Evolutionary conservation across 2,113 vertebrate genomes (phyloP), one percentile per base, ranked within the genome.

Genomic region (Morone saxatilis): DNA sequence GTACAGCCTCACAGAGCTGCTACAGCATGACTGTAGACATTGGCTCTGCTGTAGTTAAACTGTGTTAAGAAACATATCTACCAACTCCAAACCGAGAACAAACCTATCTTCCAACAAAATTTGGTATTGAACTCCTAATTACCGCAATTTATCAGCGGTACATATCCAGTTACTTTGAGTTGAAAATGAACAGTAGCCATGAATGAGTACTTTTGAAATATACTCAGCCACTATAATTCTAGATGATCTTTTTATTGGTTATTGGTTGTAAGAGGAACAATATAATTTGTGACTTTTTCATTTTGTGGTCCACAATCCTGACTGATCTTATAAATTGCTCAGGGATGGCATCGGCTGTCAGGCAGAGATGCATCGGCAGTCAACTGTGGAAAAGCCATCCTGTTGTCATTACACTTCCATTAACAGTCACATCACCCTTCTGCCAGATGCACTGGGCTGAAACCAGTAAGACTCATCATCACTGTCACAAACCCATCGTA

Each of bases 381-480:
- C 83, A 56, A 57, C 84, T 84, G 85, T 88, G 78, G 43, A 47
- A 22, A 62, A 89, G 80, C 85, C 85, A 63, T 88, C 86, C 79
- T 88, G 89, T 90, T 80, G 87, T 88, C 91, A 81, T 92, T 86
- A 90, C 78, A 84, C 85, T 81, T 91, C 84, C 89, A 90, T 90
- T 91, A 92, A 89, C 74, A 82, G 74, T 85, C 89, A 71, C 80
- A 57, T 86, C 80, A 11, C 31, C 72, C 53, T 54, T 84, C 83
- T 69, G 89, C 75, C 81, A 73, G 76, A 80, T 25, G 75, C 90
- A 77, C 61, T 76, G 79, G 75, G 70, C 81, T 77, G 84, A 91
- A 92, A 90, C 85, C 87, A 82, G 86, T 76, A 63, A 59, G 71
- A 69, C 85, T 80, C 83, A 85, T 66, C 51, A 60, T 81, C 63